Conservation (phyloP, 2,888 invertebrate species). For the Folsomia candida region DNA sequence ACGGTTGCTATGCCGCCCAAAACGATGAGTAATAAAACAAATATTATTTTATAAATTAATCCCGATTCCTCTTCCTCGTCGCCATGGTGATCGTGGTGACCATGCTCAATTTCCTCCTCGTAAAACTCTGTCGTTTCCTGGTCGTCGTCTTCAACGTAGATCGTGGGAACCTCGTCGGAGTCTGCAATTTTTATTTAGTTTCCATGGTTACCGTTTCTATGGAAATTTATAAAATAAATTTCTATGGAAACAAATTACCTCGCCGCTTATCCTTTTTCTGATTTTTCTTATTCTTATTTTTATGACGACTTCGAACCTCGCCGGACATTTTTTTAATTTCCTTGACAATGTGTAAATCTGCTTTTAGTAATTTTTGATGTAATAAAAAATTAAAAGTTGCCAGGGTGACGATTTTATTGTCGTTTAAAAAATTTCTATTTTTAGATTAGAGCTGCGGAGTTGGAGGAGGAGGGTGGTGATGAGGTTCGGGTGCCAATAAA, state of each 20-base stretch:
- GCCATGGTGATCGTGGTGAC: background rate
- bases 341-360: too few species aligned
- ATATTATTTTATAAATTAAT: slow-evolving; percentile 18
- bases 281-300: background rate
- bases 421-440: too few species aligned
- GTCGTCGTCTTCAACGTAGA: background rate
- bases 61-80: slow-evolving; percentile 14
- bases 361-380: too few species aligned
- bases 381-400: too few species aligned
- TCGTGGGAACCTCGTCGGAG: background rate
- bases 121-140: background rate
- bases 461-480: too few species aligned
- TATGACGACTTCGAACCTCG: too few species aligned
- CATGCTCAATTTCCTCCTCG: background rate
- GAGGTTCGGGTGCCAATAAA: too few species aligned
- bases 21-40: slow-evolving; percentile 17
- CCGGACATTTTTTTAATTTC: too few species aligned
- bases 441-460: too few species aligned
- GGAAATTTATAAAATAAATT: background rate
- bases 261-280: background rate
- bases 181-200: too few species aligned
- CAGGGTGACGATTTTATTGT: too few species aligned
- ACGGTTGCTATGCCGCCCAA: slow-evolving; percentile 17
- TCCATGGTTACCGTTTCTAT: too few species aligned
- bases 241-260: background rate